phyloP scores from a whole-genome alignment of 2,797 vertebrate species.

The Sebastes cheni region DNA sequence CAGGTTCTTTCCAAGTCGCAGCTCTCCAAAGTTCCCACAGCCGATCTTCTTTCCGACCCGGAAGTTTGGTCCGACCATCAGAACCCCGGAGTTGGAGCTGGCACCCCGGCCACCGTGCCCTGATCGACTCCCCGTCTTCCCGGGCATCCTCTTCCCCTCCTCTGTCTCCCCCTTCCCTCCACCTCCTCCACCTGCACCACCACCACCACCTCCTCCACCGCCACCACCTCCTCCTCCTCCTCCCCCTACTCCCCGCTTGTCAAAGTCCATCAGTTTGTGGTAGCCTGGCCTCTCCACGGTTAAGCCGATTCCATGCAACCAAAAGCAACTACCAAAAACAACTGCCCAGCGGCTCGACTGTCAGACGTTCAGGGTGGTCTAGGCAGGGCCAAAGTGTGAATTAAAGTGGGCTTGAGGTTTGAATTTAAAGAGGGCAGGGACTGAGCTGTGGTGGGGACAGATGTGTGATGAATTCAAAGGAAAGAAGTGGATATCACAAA shows the following conservation, averaged over 20 bases:
- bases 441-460: neutral
- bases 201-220: slow-evolving; percentile 67
- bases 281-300: slow-evolving; percentile 99
- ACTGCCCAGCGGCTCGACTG: slow-evolving; percentile 55
- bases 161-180: slow-evolving; percentile 91
- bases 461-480: neutral
- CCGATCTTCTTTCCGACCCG: slow-evolving; percentile 98
- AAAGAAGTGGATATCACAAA: neutral
- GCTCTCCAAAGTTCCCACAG: slow-evolving; percentile 97
- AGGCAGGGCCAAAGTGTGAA: neutral
- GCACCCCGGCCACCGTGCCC: slow-evolving; percentile 84
- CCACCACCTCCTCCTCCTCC: slow-evolving; percentile 77
- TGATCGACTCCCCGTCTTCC: slow-evolving; percentile 84
- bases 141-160: slow-evolving; percentile 94
- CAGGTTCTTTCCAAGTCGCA: slow-evolving; percentile 95
- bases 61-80: slow-evolving; percentile 98
- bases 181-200: slow-evolving; percentile 79
- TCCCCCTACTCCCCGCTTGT: slow-evolving; percentile 87
- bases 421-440: neutral
- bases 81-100: slow-evolving; percentile 92
- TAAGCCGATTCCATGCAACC: slow-evolving; percentile 91
- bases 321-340: slow-evolving; percentile 84
- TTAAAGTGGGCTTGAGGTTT: neutral
- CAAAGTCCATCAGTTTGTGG: slow-evolving; percentile 99
- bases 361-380: neutral